These are phyloP conservation scores for Phoebastria nigripes DNA, from an alignment of 2,797 vertebrate genomes.

Conservation along the genomic window DNA sequence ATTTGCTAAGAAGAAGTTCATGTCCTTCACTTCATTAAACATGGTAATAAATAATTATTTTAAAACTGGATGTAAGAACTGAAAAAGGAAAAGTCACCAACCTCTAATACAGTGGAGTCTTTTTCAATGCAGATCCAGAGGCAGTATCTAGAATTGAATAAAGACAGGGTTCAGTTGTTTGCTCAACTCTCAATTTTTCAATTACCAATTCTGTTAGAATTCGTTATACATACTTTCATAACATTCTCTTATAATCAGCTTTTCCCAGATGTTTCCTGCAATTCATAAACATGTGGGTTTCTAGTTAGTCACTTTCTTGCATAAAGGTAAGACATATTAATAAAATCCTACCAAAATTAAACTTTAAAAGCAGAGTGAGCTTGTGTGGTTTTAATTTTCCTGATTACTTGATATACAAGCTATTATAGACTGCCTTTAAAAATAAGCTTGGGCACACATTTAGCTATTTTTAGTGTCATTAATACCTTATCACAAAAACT, in stretches of 20 bases:
- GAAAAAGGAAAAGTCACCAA: slow-evolving; percentile 14
- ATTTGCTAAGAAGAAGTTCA: not conserved
- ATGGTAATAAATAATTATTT: not conserved
- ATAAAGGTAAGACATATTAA: not conserved
- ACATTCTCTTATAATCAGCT: not conserved
- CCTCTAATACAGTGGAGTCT: not conserved
- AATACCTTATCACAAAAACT: not conserved
- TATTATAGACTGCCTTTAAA: not conserved
- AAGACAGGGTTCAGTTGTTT: not conserved
- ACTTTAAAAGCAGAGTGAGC: not conserved
- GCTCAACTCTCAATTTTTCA: not conserved
- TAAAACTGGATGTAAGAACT: not conserved
- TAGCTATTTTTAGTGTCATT: not conserved
- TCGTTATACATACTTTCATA: not conserved
- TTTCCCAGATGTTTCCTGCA: not conserved
- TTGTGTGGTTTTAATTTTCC: not conserved
- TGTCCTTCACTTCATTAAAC: not conserved
- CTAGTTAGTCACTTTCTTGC: not conserved
- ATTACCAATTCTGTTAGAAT: not conserved
- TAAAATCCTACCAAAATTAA: not conserved
- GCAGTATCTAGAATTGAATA: slow-evolving; percentile 15
- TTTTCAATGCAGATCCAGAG: not conserved
- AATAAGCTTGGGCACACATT: not conserved
- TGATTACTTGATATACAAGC: not conserved
- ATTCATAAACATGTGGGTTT: not conserved